Evolutionary conservation across 2,113 vertebrate genomes (phyloP).

Genomic region (Rynchops niger): DNA sequence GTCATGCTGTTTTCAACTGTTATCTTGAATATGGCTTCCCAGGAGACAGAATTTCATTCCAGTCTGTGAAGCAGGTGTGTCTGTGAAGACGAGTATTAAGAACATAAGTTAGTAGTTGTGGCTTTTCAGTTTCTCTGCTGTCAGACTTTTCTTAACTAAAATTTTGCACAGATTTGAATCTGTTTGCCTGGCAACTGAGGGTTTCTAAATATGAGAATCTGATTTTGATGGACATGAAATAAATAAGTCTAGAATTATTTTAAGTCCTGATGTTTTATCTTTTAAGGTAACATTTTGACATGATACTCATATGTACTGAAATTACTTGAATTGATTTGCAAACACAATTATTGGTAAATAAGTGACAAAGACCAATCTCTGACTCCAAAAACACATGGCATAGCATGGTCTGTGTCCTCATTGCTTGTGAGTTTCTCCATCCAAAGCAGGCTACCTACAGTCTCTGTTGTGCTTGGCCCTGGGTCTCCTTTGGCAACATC

Average conservation of each 20-base stretch:
- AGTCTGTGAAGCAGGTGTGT: neutral
- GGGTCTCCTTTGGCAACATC: neutral
- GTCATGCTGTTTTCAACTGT: neutral
- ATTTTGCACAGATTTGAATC: neutral
- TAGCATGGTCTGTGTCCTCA: neutral
- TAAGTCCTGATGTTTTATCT: neutral
- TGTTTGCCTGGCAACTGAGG: neutral
- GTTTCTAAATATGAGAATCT: neutral
- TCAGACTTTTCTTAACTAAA: neutral
- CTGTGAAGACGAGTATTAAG: neutral
- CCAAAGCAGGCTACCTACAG: neutral
- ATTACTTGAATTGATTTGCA: neutral
- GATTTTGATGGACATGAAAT: neutral
- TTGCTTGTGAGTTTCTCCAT: neutral
- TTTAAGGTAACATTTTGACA: neutral
- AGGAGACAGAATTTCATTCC: slow-evolving; percentile 6
- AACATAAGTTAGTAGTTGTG: neutral
- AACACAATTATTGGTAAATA: neutral
- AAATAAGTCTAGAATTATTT: neutral
- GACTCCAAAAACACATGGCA: neutral
- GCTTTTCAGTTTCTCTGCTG: neutral
- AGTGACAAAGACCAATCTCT: neutral
- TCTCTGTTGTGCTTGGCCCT: neutral
- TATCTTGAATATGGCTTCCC: neutral
- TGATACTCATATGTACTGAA: neutral